Percentiles rank a stretch among this genome's conserved stretches.
Conservation (phyloP, 2,888 invertebrate species). For the Thalpophila matura region DNA sequence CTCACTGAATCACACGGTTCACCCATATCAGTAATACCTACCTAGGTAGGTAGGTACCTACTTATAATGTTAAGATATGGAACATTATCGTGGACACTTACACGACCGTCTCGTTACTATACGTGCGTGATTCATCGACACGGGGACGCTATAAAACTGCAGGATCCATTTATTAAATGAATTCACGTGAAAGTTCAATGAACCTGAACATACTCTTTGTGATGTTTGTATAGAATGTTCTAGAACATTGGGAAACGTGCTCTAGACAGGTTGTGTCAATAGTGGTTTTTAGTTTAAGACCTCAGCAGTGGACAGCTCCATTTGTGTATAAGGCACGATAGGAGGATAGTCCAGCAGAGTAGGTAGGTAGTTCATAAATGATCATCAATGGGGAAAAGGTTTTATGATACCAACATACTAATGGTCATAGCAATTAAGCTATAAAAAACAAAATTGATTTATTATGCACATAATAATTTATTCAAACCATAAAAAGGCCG, state of each 20-base stretch:
- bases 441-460: conserved; percentile 36
- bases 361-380: conserved; percentile 15
- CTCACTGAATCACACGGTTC: conserved; percentile 19
- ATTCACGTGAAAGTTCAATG: conserved; percentile 69
- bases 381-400: neutral
- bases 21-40: no score
- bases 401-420: conserved; percentile 17
- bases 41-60: no score
- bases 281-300: conserved; percentile 12
- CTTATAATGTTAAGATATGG: conserved; percentile 9
- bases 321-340: neutral
- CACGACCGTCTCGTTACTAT: conserved; percentile 1
- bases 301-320: conserved; percentile 10
- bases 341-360: neutral
- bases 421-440: conserved; percentile 25
- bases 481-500: conserved; percentile 35
- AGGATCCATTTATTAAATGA: conserved; percentile 75
- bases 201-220: conserved; percentile 67
- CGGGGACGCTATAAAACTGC: conserved; percentile 68
- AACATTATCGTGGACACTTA: conserved; percentile 24
- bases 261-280: conserved; percentile 10
- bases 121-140: conserved; percentile 46
- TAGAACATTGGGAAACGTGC: conserved; percentile 44
- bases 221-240: conserved; percentile 60
- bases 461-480: conserved; percentile 38